Conservation (phyloP, 2,888 invertebrate species). For the Euclidia mi region DNA sequence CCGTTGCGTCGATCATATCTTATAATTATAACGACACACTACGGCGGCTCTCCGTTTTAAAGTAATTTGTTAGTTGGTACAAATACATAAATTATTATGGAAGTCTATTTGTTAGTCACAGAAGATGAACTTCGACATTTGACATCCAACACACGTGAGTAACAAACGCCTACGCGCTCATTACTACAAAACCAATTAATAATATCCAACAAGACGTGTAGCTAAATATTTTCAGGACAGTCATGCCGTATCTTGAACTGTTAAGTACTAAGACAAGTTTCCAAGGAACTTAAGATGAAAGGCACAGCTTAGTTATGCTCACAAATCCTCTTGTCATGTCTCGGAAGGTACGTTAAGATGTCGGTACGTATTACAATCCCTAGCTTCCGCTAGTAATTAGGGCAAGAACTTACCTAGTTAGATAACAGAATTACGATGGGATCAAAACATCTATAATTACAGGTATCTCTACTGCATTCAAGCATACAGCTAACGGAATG, state of each 20-base stretch:
- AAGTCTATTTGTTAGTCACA: no score
- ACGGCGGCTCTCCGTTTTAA: no score
- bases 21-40: no score
- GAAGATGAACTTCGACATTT: no score
- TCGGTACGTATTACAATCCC: slow-evolving; percentile 46
- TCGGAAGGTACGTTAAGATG: slow-evolving; percentile 37
- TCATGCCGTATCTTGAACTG: slow-evolving; percentile 1
- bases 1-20: no score
- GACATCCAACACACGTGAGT: no score
- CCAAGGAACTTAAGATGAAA: slow-evolving; percentile 28
- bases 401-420: slow-evolving; percentile 26
- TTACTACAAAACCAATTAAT: no score
- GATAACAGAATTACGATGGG: slow-evolving; percentile 39
- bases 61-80: no score
- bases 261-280: neutral
- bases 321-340: slow-evolving; percentile 44
- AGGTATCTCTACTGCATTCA: no score
- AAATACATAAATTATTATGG: no score
- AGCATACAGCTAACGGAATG: no score
- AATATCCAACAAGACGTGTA: neutral
- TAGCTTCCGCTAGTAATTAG: slow-evolving; percentile 40
- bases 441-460: slow-evolving; percentile 12
- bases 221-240: neutral
- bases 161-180: no score
- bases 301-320: slow-evolving; percentile 34